These are phyloP conservation scores for Megamerina dolium DNA, from an alignment of 2,888 invertebrate genomes.

Conservation along the genomic window DNA sequence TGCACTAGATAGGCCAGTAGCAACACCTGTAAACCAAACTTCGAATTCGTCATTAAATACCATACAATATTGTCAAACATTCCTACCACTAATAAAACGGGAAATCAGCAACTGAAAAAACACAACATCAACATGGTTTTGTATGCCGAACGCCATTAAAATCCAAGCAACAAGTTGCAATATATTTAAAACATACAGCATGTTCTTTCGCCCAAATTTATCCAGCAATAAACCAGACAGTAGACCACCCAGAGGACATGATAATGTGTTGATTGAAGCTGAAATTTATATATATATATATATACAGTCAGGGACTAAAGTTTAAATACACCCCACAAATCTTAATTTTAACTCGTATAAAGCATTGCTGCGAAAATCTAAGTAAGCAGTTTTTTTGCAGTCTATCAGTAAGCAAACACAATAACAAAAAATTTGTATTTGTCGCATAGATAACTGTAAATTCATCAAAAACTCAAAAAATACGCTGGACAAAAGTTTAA, in stretches of 20 bases:
- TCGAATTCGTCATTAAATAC: not conserved
- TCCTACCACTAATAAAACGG: slow-evolving; percentile 43
- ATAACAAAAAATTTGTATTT: too few relatives aligned
- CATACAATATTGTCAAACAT: not conserved
- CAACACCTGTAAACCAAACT: slow-evolving; percentile 30
- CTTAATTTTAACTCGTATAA: too few relatives aligned
- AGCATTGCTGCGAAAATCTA: too few relatives aligned
- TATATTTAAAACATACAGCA: slow-evolving; percentile 39
- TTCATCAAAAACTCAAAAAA: too few relatives aligned
- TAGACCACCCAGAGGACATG: slow-evolving; percentile 45
- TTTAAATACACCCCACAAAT: too few relatives aligned
- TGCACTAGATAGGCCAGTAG: slow-evolving; percentile 43
- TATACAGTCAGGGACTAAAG: too few relatives aligned
- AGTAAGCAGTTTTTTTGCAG: too few relatives aligned
- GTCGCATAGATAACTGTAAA: too few relatives aligned
- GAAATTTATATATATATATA: slow-evolving; percentile 1
- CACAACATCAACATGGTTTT: slow-evolving; percentile 26
- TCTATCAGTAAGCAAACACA: too few relatives aligned
- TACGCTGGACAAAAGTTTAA: too few relatives aligned
- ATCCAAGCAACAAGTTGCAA: slow-evolving; percentile 41
- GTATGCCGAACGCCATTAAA: slow-evolving; percentile 38
- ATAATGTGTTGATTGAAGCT: slow-evolving; percentile 45
- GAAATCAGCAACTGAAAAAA: slow-evolving; percentile 41
- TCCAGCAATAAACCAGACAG: slow-evolving; percentile 41
- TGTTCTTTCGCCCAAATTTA: slow-evolving; percentile 43